Percentiles rank a stretch among this genome's conserved stretches.
Evolutionary conservation across 35 echinoderm and acorn worm genomes (phyloP).

Genomic region (Patiria miniata): DNA sequence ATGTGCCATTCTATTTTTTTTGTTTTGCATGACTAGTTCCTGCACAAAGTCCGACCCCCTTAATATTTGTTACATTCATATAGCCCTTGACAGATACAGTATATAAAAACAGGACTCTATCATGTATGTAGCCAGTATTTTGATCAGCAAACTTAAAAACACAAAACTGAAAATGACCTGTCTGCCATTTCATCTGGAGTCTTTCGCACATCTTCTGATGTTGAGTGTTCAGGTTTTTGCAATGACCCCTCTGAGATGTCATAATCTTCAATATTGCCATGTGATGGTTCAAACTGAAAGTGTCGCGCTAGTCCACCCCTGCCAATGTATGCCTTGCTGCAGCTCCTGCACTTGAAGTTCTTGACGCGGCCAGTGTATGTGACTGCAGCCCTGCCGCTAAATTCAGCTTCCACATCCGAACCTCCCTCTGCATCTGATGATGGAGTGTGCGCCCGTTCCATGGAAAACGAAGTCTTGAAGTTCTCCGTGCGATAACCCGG

Average conservation of each 20-base stretch:
- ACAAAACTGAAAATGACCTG: neutral
- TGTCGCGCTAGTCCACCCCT: slow-evolving; percentile 64
- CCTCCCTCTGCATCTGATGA: slow-evolving; percentile 4
- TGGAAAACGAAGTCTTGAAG: slow-evolving; percentile 51
- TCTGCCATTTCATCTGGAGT: neutral
- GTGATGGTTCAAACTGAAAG: slow-evolving; percentile 50
- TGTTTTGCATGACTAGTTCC: too few relatives aligned
- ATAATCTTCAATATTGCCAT: slow-evolving; percentile 58
- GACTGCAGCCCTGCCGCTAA: neutral
- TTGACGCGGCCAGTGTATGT: slow-evolving; percentile 25
- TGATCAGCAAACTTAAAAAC: too few relatives aligned
- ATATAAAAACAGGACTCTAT: too few relatives aligned
- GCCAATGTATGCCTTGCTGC: slow-evolving; percentile 79
- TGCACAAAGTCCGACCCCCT: too few relatives aligned
- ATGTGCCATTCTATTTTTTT: too few relatives aligned
- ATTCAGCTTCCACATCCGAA: neutral
- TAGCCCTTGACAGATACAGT: too few relatives aligned
- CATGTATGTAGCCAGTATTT: too few relatives aligned
- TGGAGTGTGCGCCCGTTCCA: slow-evolving; percentile 34
- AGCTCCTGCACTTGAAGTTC: slow-evolving; percentile 65
- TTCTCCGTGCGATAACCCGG: slow-evolving; percentile 80
- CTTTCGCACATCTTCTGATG: neutral
- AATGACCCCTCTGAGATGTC: neutral
- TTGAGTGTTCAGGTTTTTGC: neutral
- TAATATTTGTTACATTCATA: too few relatives aligned